Base-by-base conservation (phyloP, 1,140 invertebrate genomes). In the Zeugodacus cucurbitae region DNA sequence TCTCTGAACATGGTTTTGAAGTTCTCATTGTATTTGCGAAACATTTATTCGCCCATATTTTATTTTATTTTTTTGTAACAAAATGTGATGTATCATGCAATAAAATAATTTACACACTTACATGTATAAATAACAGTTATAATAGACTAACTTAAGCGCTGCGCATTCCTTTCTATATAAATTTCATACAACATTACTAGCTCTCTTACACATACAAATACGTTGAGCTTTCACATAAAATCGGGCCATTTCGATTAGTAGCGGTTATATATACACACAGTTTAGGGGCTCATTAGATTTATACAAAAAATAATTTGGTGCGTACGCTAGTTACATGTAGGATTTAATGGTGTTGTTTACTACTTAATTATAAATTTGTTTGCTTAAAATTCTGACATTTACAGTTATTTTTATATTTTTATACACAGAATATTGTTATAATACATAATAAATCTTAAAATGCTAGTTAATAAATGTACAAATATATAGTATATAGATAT, bases 401-500 rank as follows among this genome's bases (percentile, higher is more conserved):
- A 74, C 67, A 37, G 14, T 37, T 62, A 22, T 62, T 10, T 74
- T 74, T 74, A 74, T 62, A 22, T 62, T 10, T 74, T 74, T 74
- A 74, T 37, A 37, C 34, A 74, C 67, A 74, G 5, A 74, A 22
- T 20, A 22, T 62, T 62, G 67, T 74, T 74, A 22, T 37, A 41
- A 37, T 74, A 74, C 67, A 74, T 32, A 74, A 74, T 37, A 22
- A n/a, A 74, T 37, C 34, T 74, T 74, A 37, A n/a, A 32, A 4
- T 37, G 32, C 5, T 54, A 82, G 41, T 48, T 82, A 48, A 82
- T 82, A 70, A 54, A 82, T 82, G 20, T 82, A 82, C 74, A 82
- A 11, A 8, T 74, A 70, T 37, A 32, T 41, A 54, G 14, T 48
- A 48, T 48, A 48, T n/a, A 67, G 11, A 17, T 82, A 29, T 82